phyloP scores from a whole-genome alignment of 2,888 invertebrate genomes.

The Endomychus coccineus region DNA sequence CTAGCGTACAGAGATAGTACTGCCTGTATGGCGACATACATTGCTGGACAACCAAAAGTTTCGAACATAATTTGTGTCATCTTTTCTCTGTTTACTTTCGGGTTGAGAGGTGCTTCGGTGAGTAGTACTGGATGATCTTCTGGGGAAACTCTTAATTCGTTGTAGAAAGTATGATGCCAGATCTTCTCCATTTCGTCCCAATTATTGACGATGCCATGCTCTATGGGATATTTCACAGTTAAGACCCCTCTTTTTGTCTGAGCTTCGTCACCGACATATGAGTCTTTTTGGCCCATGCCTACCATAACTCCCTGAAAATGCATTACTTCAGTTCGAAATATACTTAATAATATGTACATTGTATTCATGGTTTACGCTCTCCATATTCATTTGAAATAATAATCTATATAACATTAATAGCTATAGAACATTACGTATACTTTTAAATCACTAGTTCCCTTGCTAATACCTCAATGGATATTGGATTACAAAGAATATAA shows the following conservation, averaged over 20 bases:
- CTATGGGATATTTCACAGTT: conserved; percentile 65
- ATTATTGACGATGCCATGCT: conserved; percentile 69
- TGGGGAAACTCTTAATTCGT: conserved; percentile 71
- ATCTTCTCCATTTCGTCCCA: conserved; percentile 89
- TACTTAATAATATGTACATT: too few species aligned
- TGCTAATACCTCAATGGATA: too few species aligned
- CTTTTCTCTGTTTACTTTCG: conserved; percentile 73
- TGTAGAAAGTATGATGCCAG: conserved; percentile 82
- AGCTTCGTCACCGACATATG: conserved; percentile 55
- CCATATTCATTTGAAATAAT: too few species aligned
- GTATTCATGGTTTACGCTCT: too few species aligned
- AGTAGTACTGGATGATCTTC: conserved; percentile 73
- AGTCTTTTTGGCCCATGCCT: conserved; percentile 44
- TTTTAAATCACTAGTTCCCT: too few species aligned
- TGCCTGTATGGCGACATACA: conserved; percentile 69
- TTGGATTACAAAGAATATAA: too few species aligned
- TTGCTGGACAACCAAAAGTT: conserved; percentile 52
- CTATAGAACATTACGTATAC: too few species aligned
- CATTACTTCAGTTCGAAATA: too few species aligned
- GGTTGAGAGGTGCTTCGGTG: conserved; percentile 73
- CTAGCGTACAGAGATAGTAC: conserved; percentile 67
- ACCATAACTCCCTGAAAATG: conserved; percentile 40
- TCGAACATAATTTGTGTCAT: conserved; percentile 64
- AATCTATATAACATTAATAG: too few species aligned
- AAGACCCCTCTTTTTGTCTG: conserved; percentile 50